Percentiles rank a stretch among this genome's conserved stretches.
Conservation (phyloP, 2,888 invertebrate genomes). For the Poecilus cupreus region DNA sequence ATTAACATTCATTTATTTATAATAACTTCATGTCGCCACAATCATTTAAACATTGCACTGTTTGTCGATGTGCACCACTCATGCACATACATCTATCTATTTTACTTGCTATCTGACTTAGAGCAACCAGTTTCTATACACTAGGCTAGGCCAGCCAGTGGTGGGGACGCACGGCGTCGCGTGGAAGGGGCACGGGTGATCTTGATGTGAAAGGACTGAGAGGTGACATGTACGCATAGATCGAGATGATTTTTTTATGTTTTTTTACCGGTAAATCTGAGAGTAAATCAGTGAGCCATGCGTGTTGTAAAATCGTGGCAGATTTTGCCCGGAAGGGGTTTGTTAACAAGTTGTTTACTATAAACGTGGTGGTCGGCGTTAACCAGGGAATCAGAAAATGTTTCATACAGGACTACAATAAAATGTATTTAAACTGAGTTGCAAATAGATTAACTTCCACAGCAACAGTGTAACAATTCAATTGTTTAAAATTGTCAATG, state of each 20-base stretch:
- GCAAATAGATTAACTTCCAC: no score
- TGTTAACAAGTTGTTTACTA: not conserved
- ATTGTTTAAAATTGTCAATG: no score
- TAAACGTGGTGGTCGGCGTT: not conserved
- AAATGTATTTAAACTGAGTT: no score
- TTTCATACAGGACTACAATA: no score
- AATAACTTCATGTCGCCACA: no score
- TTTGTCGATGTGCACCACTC: not conserved
- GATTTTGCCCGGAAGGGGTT: not conserved
- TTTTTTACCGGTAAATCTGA: not conserved
- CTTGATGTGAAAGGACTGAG: slow-evolving; percentile 32
- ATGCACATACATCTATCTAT: not conserved
- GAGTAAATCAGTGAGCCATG: not conserved
- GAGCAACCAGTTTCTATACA: slow-evolving; percentile 26
- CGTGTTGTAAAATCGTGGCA: no score
- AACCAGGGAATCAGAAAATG: no score
- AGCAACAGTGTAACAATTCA: no score
- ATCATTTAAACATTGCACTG: no score
- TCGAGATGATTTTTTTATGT: not conserved
- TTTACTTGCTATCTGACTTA: slow-evolving; percentile 16
- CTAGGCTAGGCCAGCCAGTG: not conserved
- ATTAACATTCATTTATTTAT: no score
- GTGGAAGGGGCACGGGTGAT: slow-evolving; percentile 24
- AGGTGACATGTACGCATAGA: not conserved
- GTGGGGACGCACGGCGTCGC: not conserved